Evolutionary conservation across 2,888 invertebrate genomes (phyloP).

Genomic region (Heliconius aoede): DNA sequence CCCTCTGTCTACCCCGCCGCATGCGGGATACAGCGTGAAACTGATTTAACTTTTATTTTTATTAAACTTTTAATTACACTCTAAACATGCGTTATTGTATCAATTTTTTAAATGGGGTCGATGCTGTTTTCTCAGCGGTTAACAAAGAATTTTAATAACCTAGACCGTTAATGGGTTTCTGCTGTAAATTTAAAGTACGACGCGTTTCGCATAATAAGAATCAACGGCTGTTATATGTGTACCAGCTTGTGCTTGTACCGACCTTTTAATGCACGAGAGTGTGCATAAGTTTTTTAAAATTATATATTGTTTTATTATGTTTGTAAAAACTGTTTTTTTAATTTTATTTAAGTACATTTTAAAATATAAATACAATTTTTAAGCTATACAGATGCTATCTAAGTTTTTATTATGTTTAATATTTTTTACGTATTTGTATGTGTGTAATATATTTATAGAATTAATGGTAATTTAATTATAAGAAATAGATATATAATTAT

Average conservation of each 20-base stretch:
- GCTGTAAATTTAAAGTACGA: constrained; percentile 45
- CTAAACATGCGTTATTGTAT: constrained; percentile 12
- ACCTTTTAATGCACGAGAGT: constrained; percentile 4
- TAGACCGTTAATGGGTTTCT: constrained; percentile 49
- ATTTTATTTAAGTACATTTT: background rate
- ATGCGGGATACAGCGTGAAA: too few species aligned
- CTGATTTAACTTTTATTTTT: too few species aligned
- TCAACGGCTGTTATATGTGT: constrained; percentile 30
- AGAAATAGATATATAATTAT: too few species aligned
- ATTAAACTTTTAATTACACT: background rate
- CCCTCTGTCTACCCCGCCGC: fast-evolving
- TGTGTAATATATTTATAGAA: too few species aligned
- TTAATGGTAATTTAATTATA: too few species aligned
- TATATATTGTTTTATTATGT: background rate
- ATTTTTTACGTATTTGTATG: background rate
- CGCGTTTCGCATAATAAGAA: constrained; percentile 45
- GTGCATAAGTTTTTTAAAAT: background rate
- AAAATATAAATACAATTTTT: background rate
- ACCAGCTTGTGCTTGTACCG: constrained; percentile 5
- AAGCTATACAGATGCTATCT: background rate
- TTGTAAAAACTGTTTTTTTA: background rate
- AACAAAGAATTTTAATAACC: constrained; percentile 57
- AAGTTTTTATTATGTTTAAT: background rate
- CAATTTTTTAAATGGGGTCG: constrained; percentile 18
- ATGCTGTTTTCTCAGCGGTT: constrained; percentile 36